These are phyloP conservation scores for Chaitophorus viminalis DNA, from an alignment of 2,888 invertebrate genomes.

Conservation along the genomic window DNA sequence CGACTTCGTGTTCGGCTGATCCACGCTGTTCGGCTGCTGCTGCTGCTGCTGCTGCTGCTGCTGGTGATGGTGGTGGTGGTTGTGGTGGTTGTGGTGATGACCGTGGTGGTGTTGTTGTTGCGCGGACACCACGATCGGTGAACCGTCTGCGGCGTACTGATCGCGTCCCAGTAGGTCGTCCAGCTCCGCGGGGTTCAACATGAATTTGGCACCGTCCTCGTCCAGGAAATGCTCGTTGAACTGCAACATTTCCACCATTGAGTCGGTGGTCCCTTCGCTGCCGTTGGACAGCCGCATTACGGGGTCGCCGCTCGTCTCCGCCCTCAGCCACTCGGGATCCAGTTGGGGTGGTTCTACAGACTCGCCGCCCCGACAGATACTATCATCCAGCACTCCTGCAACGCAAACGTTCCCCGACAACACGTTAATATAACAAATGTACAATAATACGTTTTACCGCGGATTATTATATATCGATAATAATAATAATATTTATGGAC, in stretches of 20 bases:
- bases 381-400: constrained; percentile 60
- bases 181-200: constrained; percentile 58
- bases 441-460: too few species aligned
- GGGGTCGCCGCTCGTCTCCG: constrained; percentile 59
- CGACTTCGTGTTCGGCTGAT: constrained; percentile 66
- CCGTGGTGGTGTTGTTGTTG: constrained; percentile 31
- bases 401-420: neutral
- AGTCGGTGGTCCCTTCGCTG: constrained; percentile 46
- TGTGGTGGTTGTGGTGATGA: constrained; percentile 50
- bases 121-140: constrained; percentile 39
- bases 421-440: too few species aligned
- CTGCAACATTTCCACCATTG: constrained; percentile 59
- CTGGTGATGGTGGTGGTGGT: constrained; percentile 36
- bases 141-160: constrained; percentile 56
- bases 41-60: constrained; percentile 51
- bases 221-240: constrained; percentile 59
- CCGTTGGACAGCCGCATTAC: constrained; percentile 60
- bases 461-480: too few species aligned
- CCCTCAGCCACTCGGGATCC: constrained; percentile 62
- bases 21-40: constrained; percentile 63
- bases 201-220: constrained; percentile 58
- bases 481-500: too few species aligned
- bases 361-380: constrained; percentile 55
- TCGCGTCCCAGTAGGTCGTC: constrained; percentile 58
- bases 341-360: constrained; percentile 60